Conservation (phyloP, 2,888 invertebrate genomes). For the Hipparchia semele region DNA sequence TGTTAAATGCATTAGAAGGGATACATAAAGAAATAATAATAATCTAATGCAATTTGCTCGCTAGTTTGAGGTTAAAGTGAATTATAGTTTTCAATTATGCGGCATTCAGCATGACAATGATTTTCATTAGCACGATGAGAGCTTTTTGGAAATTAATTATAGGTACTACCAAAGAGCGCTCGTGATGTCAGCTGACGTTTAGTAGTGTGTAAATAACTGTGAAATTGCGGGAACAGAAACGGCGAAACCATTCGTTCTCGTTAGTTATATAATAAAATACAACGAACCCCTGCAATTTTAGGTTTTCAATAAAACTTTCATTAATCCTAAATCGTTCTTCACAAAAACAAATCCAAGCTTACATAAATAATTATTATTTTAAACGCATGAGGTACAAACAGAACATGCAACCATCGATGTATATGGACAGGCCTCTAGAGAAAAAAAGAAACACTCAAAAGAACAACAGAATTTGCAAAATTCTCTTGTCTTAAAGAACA, state of each 20-base stretch:
- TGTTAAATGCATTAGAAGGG: neutral
- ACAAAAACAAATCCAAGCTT: too few species aligned
- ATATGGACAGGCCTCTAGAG: too few species aligned
- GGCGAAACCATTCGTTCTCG: neutral
- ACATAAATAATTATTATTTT: too few species aligned
- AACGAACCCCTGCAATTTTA: too few species aligned
- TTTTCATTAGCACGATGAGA: conserved; percentile 25
- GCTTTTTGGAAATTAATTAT: conserved; percentile 25
- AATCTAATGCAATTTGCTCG: conserved; percentile 9
- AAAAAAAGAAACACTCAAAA: too few species aligned
- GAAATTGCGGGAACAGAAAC: conserved; percentile 5
- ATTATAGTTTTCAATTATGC: conserved; percentile 30
- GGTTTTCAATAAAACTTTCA: too few species aligned
- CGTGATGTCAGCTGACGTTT: neutral
- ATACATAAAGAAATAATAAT: neutral
- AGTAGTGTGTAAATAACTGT: conserved; percentile 12
- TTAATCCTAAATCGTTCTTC: too few species aligned
- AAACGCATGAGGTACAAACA: too few species aligned
- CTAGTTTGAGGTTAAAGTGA: conserved; percentile 20
- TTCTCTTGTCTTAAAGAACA: too few species aligned
- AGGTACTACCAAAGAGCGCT: neutral
- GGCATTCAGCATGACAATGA: conserved; percentile 21
- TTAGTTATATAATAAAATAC: too few species aligned
- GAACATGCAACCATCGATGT: too few species aligned
- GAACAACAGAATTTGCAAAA: too few species aligned